Evolutionary conservation across 2,888 invertebrate genomes (phyloP), one percentile per base, ranked within the genome.

Genomic region (Amphipyra tragopoginis): DNA sequence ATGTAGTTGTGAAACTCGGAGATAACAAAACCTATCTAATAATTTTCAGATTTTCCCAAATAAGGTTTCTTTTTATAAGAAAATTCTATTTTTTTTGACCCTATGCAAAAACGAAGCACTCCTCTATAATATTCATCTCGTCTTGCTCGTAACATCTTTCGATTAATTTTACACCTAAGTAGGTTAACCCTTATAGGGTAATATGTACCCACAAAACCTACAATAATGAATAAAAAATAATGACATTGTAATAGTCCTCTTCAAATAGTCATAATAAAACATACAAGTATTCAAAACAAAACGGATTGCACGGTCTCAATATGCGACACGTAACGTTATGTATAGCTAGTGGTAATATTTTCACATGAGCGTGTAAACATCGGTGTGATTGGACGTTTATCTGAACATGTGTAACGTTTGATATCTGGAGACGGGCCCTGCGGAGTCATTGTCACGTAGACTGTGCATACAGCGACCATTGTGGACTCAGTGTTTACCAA

Each of bases 391-490:
- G 89, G 81, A 81, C 88, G 84, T 79, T 82, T 89, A 90, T 90
- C 90, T 81, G 79, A 77, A 77, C 82, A 83, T 86, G 84, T 86
- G 86, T 84, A 81, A 83, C 80, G 63, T 50, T 50, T 74, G 71
- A 79, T 77, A 81, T 81, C 82, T 82, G 65, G 72, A 80, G 78
- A 78, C 75, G 54, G 78, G 82, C 79, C 81, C 83, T 79, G 81
- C 77, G 78, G 78, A 92, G 92, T 91, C 92, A 90, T 91, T 92
- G 93, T 93, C 93, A 90, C 91, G 86, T 85, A 84, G 81, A 66
- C 65, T 82, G 78, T 75, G 62, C 80, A 81, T 83, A 86, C 83
- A 82, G 79, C 72, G 84, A 79, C 85, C 87, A 89, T 88, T 91
- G 90, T 87, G 80, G 77, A 83, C 80, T 75, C 77, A 65, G 77